Percentiles rank a stretch among this genome's conserved stretches.
phyloP scores from a whole-genome alignment of 2,113 vertebrate species.

The Anarrhichthys ocellatus region DNA sequence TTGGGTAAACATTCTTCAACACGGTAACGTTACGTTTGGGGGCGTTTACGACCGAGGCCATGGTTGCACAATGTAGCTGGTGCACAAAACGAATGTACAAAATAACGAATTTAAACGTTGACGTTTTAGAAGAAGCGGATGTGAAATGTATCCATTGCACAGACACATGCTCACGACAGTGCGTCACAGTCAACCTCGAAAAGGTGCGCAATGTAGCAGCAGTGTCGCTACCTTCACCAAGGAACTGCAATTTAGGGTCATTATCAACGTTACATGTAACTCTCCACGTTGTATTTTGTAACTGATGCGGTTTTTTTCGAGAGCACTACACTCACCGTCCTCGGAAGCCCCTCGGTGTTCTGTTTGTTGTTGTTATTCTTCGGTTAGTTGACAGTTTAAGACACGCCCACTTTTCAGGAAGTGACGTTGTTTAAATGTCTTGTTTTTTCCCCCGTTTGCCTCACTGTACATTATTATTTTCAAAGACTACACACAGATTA shows the following conservation, averaged over 20 bases:
- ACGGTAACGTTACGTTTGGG: neutral
- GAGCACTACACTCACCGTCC: conserved; percentile 59
- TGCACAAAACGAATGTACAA: neutral
- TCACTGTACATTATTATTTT: neutral
- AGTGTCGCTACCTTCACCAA: neutral
- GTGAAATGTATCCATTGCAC: neutral
- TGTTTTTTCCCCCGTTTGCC: neutral
- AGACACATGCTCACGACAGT: too few relatives aligned
- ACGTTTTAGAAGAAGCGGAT: neutral
- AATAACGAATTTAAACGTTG: neutral
- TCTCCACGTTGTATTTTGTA: neutral
- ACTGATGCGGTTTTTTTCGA: neutral
- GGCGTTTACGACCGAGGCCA: conserved; percentile 21
- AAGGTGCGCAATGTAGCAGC: neutral
- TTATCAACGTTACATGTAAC: rapidly evolving
- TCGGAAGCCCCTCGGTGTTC: conserved; percentile 26
- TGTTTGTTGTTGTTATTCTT: conserved; percentile 75
- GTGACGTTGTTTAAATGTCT: conserved; percentile 64
- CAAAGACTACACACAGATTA: neutral
- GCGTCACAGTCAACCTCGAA: neutral
- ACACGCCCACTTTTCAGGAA: conserved; percentile 63
- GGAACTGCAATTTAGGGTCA: rapidly evolving
- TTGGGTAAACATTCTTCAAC: neutral
- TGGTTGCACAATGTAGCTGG: neutral
- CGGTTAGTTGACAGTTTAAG: conserved; percentile 63